Percentiles rank a stretch among this genome's conserved stretches.
Evolutionary conservation across 2,797 vertebrate species (phyloP).

Genomic region (Tenualosa ilisha): DNA sequence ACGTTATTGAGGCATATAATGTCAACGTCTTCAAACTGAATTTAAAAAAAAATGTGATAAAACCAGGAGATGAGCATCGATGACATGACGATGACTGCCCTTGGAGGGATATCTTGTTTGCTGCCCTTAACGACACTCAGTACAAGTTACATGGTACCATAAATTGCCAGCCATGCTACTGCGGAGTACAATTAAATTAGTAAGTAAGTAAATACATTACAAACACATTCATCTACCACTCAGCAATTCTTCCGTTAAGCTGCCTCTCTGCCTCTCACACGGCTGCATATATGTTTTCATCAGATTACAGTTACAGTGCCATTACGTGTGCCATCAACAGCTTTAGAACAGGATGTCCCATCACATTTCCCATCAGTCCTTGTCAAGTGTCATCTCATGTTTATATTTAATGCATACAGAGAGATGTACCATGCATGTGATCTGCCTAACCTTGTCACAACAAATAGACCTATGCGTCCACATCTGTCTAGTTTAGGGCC

Average conservation of each 20-base stretch:
- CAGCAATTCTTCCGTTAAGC: background rate
- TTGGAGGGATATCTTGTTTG: no score
- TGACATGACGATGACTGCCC: no score
- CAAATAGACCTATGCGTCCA: background rate
- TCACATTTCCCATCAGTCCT: background rate
- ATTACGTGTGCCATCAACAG: background rate
- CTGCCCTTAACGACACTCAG: background rate
- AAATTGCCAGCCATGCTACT: background rate
- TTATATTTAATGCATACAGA: slow-evolving; percentile 5
- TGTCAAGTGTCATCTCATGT: slow-evolving; percentile 1
- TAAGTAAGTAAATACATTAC: no score
- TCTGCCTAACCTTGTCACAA: slow-evolving; percentile 11
- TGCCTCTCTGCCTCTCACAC: background rate
- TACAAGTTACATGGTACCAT: background rate
- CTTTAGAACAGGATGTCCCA: slow-evolving; percentile 15
- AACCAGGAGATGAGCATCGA: background rate
- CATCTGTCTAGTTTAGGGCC: slow-evolving; percentile 15
- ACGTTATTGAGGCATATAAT: background rate
- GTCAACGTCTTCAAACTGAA: background rate
- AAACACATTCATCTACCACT: background rate
- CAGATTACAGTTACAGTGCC: background rate
- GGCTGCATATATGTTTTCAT: background rate
- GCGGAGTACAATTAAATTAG: background rate
- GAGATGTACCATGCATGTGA: slow-evolving; percentile 2
- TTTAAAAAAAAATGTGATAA: background rate